Evolutionary conservation across 2,888 invertebrate genomes (phyloP).

Genomic region (Actias luna): DNA sequence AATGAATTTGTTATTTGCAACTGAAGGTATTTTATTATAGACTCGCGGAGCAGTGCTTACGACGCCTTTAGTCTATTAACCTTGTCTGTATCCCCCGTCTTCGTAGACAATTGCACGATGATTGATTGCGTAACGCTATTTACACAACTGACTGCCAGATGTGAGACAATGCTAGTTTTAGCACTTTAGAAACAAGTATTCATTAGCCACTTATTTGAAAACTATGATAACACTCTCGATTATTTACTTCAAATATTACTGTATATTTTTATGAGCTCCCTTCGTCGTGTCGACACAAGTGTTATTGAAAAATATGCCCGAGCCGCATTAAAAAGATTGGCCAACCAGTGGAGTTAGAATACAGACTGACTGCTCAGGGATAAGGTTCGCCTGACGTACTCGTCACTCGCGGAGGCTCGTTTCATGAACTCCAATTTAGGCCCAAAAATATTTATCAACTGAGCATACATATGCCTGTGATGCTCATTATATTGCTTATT

Average conservation of each 20-base stretch:
- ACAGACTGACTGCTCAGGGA: too few species aligned
- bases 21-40: constrained; percentile 30
- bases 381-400: too few species aligned
- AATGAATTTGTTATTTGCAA: constrained; percentile 38
- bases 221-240: background rate
- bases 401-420: too few species aligned
- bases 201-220: background rate
- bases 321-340: too few species aligned
- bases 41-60: constrained; percentile 39
- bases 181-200: constrained; percentile 12
- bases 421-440: too few species aligned
- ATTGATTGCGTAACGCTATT: constrained; percentile 59
- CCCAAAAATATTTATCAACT: too few species aligned
- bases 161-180: constrained; percentile 25
- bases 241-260: background rate
- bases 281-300: too few species aligned
- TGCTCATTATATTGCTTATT: background rate
- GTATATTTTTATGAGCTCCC: too few species aligned
- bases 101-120: constrained; percentile 40
- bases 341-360: too few species aligned
- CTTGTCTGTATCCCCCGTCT: constrained; percentile 46
- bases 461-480: too few species aligned
- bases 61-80: constrained; percentile 54
- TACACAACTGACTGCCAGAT: constrained; percentile 46
- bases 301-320: too few species aligned